These are phyloP conservation scores for Panorpa germanica DNA, from an alignment of 2,888 invertebrate genomes.

Conservation along the genomic window DNA sequence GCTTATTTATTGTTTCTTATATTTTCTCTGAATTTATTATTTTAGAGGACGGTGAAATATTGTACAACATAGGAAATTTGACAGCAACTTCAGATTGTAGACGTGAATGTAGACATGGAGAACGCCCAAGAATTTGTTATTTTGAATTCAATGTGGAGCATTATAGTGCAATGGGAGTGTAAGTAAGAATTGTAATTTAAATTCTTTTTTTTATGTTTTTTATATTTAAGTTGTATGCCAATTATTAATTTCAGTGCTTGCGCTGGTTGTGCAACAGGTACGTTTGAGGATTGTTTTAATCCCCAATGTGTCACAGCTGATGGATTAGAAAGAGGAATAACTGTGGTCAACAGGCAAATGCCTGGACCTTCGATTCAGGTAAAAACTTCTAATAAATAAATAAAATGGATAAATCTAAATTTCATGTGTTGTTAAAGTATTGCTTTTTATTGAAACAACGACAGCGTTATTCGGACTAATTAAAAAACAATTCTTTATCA, in stretches of 20 bases:
- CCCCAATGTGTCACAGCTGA: constrained; percentile 29
- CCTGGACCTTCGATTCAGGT: constrained; percentile 26
- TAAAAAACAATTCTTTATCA: too few relatives aligned
- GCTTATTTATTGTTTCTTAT: too few relatives aligned
- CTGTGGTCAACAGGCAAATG: constrained; percentile 26
- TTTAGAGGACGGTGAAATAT: too few relatives aligned
- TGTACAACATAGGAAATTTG: too few relatives aligned
- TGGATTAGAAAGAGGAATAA: constrained; percentile 25
- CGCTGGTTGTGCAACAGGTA: constrained; percentile 22
- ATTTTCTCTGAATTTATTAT: too few relatives aligned
- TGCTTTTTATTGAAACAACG: not conserved
- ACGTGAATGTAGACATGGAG: too few relatives aligned
- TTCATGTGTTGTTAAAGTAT: too few relatives aligned
- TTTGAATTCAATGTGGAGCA: constrained; percentile 24
- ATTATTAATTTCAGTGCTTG: too few relatives aligned
- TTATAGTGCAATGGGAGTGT: constrained; percentile 24
- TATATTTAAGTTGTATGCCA: too few relatives aligned
- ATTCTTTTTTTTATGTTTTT: constrained; percentile 4
- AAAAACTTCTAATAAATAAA: not conserved
- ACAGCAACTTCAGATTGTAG: too few relatives aligned
- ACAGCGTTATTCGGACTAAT: not conserved
- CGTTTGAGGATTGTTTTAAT: constrained; percentile 21
- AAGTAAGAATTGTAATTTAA: constrained; percentile 13
- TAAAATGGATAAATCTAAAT: too few relatives aligned
- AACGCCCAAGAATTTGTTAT: too few relatives aligned